Conservation (phyloP, 2,888 invertebrate species). For the Trichopria drosophilae region DNA sequence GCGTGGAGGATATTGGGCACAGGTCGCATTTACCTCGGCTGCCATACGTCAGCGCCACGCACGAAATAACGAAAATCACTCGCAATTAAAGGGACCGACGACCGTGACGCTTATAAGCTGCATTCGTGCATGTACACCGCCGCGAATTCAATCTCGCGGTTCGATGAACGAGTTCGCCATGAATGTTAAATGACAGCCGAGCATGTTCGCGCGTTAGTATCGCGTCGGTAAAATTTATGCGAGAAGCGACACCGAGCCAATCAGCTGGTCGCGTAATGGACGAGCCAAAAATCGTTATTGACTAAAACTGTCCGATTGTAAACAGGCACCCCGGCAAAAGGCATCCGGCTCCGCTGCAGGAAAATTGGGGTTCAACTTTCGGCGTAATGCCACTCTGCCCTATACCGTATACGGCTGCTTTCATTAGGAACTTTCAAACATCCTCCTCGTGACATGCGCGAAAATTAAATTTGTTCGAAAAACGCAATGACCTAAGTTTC, state of each 20-base stretch:
- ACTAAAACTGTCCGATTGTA: no score
- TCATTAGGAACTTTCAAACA: no score
- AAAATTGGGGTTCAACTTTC: no score
- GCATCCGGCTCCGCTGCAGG: no score
- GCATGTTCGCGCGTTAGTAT: constrained; percentile 7
- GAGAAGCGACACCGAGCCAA: constrained; percentile 23
- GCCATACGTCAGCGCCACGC: constrained; percentile 25
- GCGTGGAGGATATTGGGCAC: no score
- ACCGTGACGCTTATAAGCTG: constrained; percentile 21
- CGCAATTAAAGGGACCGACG: constrained; percentile 27
- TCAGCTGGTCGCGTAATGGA: constrained; percentile 10
- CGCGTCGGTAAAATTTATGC: constrained; percentile 23
- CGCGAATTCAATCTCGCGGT: constrained; percentile 24
- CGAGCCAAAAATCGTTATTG: no score
- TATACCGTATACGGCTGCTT: no score
- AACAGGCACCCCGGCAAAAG: no score
- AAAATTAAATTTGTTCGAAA: no score
- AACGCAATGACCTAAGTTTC: no score
- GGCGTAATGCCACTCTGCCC: no score
- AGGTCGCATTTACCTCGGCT: constrained; percentile 19
- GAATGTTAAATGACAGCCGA: constrained; percentile 31
- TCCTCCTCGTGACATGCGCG: no score
- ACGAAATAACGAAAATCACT: constrained; percentile 28
- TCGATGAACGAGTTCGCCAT: constrained; percentile 26
- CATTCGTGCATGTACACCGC: constrained; percentile 2